Evolutionary conservation across 2,113 vertebrate genomes (phyloP).

Genomic region (Cranoglanis bouderius): DNA sequence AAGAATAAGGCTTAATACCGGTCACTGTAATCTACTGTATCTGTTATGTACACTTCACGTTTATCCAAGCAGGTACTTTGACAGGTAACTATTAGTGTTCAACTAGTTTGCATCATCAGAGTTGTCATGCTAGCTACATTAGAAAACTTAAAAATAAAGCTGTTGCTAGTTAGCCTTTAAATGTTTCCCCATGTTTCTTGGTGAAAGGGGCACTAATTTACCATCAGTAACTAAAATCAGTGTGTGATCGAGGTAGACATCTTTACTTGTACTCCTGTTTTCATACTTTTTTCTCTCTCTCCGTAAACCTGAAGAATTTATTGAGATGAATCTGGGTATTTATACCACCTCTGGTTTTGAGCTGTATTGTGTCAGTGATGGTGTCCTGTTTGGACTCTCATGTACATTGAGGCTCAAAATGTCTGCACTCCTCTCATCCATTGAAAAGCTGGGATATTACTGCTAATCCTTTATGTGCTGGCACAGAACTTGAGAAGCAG

Average conservation of each 20-base stretch:
- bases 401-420: constrained; percentile 25
- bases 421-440: constrained; percentile 31
- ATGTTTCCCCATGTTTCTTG: not conserved
- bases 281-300: not conserved
- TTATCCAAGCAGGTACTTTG: not conserved
- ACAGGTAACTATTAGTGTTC: not conserved
- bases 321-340: not conserved
- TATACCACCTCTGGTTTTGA: not conserved
- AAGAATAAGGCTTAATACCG: not conserved
- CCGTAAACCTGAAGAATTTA: not conserved
- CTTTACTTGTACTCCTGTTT: not conserved
- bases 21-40: not conserved
- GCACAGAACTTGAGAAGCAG: constrained; percentile 35
- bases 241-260: not conserved
- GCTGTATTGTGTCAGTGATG: constrained; percentile 33
- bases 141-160: not conserved
- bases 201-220: not conserved
- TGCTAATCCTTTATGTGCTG: constrained; percentile 40
- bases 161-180: not conserved
- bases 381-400: constrained; percentile 33
- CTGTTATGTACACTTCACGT: not conserved
- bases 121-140: not conserved
- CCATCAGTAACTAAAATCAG: not conserved
- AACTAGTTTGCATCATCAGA: not conserved
- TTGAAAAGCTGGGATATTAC: not conserved